Base-by-base conservation (phyloP, 2,113 vertebrate species). In the Paralichthys olivaceus region DNA sequence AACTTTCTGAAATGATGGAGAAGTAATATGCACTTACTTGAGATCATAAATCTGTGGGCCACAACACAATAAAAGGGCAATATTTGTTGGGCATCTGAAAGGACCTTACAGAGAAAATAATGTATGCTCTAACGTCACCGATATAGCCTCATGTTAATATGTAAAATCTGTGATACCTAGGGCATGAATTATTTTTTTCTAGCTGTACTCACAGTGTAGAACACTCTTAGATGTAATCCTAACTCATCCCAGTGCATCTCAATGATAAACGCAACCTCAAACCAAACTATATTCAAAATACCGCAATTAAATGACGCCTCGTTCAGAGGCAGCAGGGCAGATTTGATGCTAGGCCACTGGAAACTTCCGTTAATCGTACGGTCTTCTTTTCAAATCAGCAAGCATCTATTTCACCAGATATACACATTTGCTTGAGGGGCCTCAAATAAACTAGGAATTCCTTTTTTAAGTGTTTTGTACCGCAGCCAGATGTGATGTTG, bases 271-370 rank as follows among this genome's bases (percentile, higher is more conserved):
- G 1, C 11, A 28, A 69, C 66, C 73, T 64, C 70, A 76, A 28
- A 73, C 60, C 81, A 67, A 59, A 82, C 58, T 51, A 26, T 28
- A 34, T 40, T 32, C 54, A 1, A 47, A 68, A 34, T 60, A 29
- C 0, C 15, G 55, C 22, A n/a, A 74, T 61, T 73, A 49, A 81
- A 55, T 14, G 25, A 20, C 2, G 12, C 5, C 3, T 7, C 1
- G 7, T 19, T 54, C 14, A 51, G 7, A 56, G n/a, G 51, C 34
- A 28, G n/a, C 37, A 58, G 4, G 0, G 15, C 14, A 45, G 0
- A 28, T 9, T 2, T 64, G 7, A 59, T 2, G 13, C 4, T 20
- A 25, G n/a, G 22, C 29, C 51, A 17, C 5, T 1, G 13, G 7
- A 13, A 2, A 15, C 37, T 23, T 69, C 7, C 0, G n/a, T 51